phyloP scores from a whole-genome alignment of 2,888 invertebrate genomes.

The Archaeoteleia sp. region DNA sequence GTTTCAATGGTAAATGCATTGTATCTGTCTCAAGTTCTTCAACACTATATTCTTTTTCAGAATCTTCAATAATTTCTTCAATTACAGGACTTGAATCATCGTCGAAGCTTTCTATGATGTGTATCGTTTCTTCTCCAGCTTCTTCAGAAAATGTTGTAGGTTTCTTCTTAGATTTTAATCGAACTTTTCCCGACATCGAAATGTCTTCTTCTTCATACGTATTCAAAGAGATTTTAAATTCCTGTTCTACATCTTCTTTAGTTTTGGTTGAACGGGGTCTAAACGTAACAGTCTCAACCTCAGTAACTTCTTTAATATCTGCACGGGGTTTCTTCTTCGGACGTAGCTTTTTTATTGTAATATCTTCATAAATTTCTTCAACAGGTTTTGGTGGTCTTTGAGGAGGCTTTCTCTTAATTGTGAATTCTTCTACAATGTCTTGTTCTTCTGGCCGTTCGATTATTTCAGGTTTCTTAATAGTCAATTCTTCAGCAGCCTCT shows the following conservation, averaged over 20 bases:
- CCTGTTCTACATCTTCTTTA: constrained; percentile 91
- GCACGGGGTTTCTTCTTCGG: constrained; percentile 80
- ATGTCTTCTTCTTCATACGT: constrained; percentile 92
- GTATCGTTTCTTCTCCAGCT: constrained; percentile 85
- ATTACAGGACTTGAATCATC: constrained; percentile 78
- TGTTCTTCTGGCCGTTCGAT: too few relatives aligned
- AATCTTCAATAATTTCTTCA: constrained; percentile 82
- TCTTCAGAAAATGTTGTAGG: constrained; percentile 86
- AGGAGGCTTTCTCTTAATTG: constrained; percentile 76
- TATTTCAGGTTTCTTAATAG: constrained; percentile 12
- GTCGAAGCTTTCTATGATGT: constrained; percentile 81
- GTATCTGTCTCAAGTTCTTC: constrained; percentile 71
- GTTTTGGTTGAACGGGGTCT: constrained; percentile 85
- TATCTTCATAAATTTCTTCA: constrained; percentile 80
- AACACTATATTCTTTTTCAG: constrained; percentile 77
- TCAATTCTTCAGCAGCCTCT: constrained; percentile 63
- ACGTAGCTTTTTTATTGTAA: constrained; percentile 85
- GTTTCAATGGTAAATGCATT: constrained; percentile 70
- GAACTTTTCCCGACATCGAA: constrained; percentile 89
- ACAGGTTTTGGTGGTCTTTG: constrained; percentile 73
- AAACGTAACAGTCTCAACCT: constrained; percentile 87
- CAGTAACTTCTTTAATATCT: constrained; percentile 84
- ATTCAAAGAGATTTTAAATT: constrained; percentile 89
- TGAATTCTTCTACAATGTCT: constrained; percentile 76
- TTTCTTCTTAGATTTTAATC: constrained; percentile 82